Base-by-base conservation (phyloP, 1,140 invertebrate genomes). In the Venturia canescens region DNA sequence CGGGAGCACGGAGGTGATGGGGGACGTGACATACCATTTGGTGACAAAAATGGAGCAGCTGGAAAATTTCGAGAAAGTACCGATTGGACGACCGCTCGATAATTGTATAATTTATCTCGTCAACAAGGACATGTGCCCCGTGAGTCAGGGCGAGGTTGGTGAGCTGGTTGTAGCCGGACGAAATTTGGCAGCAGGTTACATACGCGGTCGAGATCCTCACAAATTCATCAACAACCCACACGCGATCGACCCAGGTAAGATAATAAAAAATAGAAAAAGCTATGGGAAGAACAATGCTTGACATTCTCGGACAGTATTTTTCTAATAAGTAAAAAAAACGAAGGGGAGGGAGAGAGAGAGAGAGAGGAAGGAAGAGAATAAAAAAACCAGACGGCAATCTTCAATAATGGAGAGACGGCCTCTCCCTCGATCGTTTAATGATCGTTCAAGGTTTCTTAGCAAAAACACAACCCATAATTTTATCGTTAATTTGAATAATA, bases 1-100 rank as follows among this genome's bases (percentile, higher is more conserved):
- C 84, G 97, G 97, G 0, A 97, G 96, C 82, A 98, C 97, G 0
- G 97, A 98, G 90, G 94, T 97, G 15, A 96, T 96, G 95, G 96
- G 95, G 0, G 96, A 97, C 86, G 96, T 97, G 4, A 96, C 96
- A 0, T 96, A 93, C 84, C 93, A 95, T 74, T 84, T 93, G 1
- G 90, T 95, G 15, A 87, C 82, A 1, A 87, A 87, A 11, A 21
- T 79, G 27, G 89, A 92, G 1, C 94, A 97, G 80, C 85, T 96
- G 34, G 91, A 94, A 31, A 84, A 93, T 48, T 91, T 94, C 21
- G 93, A 94, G 6, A 96, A 95, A 87, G 94, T 97, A 26, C 96
- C 97, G 3, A 97, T 98, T 81, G 97, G 95, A 60, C 85, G 89
- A 48, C 96, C 96, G 0, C 84, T 98, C 0, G 94, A 96, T 85